A percentile compares a stretch with the other conserved stretches of the same genome.
These are phyloP conservation scores for Halocaridina rubra DNA, from an alignment of 2,888 invertebrate species.

Conservation along the genomic window DNA sequence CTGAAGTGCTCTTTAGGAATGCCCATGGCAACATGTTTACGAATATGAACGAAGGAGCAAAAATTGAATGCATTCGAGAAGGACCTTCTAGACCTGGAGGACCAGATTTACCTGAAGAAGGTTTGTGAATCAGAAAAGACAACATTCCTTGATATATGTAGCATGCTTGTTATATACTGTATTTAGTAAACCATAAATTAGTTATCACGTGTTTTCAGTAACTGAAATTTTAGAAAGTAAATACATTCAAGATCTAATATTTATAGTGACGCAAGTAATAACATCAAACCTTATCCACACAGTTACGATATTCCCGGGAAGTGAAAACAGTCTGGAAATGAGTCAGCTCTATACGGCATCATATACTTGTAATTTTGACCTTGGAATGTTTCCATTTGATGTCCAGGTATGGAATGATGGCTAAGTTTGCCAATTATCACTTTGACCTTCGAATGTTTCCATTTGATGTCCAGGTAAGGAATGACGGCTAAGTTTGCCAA, in stretches of 20 bases:
- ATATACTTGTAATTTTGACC: conserved; percentile 51
- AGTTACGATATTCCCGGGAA: conserved; percentile 39
- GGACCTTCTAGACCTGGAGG: conserved; percentile 7
- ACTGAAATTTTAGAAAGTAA: not conserved
- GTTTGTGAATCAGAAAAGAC: conserved; percentile 29
- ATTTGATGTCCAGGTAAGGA: not conserved
- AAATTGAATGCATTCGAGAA: conserved; percentile 19
- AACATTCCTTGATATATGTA: no score
- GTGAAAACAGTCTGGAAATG: conserved; percentile 47
- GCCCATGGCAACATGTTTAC: conserved; percentile 47
- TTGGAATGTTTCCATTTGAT: conserved; percentile 58
- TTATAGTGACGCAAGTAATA: not conserved
- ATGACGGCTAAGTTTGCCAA: no score
- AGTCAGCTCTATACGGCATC: conserved; percentile 41
- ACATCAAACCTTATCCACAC: not conserved
- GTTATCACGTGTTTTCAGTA: not conserved
- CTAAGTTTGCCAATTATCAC: no score
- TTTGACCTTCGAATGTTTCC: not conserved
- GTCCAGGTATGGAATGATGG: conserved; percentile 46
- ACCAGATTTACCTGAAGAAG: conserved; percentile 22
- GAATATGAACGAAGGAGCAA: conserved; percentile 35
- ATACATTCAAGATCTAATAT: not conserved
- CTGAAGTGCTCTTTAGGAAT: conserved; percentile 46
- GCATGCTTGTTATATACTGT: no score
- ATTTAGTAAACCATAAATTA: not conserved